Base-by-base conservation (phyloP, 1,140 invertebrate genomes). In the Drosophila tropicalis region DNA sequence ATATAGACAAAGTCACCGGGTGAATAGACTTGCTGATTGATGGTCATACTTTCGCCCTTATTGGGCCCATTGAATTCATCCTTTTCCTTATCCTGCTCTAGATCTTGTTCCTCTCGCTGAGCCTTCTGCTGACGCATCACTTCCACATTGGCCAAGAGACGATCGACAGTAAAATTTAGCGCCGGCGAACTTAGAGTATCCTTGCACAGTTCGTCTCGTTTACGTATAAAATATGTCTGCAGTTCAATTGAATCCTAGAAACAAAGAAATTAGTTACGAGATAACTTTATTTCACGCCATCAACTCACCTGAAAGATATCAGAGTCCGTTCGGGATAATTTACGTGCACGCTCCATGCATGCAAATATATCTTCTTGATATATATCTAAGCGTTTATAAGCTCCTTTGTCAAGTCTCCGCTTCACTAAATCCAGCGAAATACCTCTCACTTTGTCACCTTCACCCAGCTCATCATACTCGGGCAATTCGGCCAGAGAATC, bases 291-390 rank as follows among this genome's bases (percentile, higher is more conserved):
- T 2, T 5, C 3, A 1, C 12, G 22, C 1, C n/a, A 15, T 7
- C 19, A 47, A 54, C 44, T 19, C 1, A 72, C 70, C 70, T 76
- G 73, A 93, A 99, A 98, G 10, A 98, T 95, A 92, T 98, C 96
- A 1, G 98, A 99, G 93, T 99, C 98, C 0, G 97, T 97, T 4
- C 97, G 94, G 0, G 97, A 97, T 2, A 98, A 92, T 68, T 95
- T 95, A 7, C 98, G 94, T 0, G 98, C 98, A 86, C 97, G 93
- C 86, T 99, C 97, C 91, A 99, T 95, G 77, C 98, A 97, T 7
- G 96, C 94, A 92, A 99, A 99, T 80, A 99, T 95, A 91, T 99
- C 98, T 87, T 98, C 97, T 93, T 99, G 99, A 92, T 99, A 99
- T 56, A 95, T 94, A 92, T 99, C 98, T 34, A 99, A 92, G 22